Evolutionary conservation across 2,113 vertebrate genomes (phyloP), one percentile per base, ranked within the genome.

Genomic region (Dinomys branickii): DNA sequence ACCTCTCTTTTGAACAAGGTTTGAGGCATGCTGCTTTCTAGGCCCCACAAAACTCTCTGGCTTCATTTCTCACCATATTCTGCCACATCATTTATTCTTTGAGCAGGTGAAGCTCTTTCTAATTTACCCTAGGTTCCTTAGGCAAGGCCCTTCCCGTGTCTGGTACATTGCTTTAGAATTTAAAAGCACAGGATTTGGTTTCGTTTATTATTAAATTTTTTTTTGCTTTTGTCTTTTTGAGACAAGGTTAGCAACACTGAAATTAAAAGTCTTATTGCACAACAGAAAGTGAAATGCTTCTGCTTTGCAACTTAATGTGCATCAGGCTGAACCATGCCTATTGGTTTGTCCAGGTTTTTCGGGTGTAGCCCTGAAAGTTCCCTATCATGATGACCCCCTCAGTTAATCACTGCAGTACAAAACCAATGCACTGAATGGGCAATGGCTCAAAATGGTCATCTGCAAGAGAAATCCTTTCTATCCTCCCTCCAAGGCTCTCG

Each of bases 221-320:
- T 50, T 9, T 50, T 50, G n/a, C n/a, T 50, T 50, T 50, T 5
- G 47, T 50, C 47, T 50, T 50, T 9, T 50, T 50, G 47, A 50
- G 47, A 9, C 47, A 50, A 9, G 47, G 47, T 71, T 5, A 85
- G 4, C 24, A 58, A 9, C 65, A 47, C 56, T 33, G 35, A 59
- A 83, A 67, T 90, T 61, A 73, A 96, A 50, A 85, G 44, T 88
- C 88, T 88, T 85, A 95, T 81, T 85, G 24, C 28, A 67, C 50
- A 59, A 28, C 20, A 71, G 54, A 82, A 65, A 63, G 85, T 59
- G 20, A 90, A 28, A 28, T 65, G 24, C 26, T 82, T 91, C 7
- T 6, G 10, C 1, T 54, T 22, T 47, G n/a, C 7, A 28, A 47
- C 78, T 73, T 85, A 28, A 0, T 38, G 0, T 83, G 7, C 26